Conservation (phyloP, 2,888 invertebrate species). For the Brachyptera putata region DNA sequence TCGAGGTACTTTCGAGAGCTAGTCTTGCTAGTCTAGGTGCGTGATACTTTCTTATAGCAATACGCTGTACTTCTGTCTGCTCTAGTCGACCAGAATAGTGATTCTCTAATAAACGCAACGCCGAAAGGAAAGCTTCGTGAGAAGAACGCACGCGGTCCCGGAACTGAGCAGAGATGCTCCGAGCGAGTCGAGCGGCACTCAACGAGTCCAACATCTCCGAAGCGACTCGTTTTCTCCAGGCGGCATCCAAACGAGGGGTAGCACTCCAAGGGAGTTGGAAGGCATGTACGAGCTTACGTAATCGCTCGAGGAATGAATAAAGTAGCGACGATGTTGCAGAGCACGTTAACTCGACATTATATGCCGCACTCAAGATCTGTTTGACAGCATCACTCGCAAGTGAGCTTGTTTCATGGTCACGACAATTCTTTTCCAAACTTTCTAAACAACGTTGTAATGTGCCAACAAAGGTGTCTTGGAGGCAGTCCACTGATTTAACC, state of each 20-base stretch:
- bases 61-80: conserved; percentile 73
- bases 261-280: conserved; percentile 58
- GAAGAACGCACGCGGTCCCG: conserved; percentile 69
- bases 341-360: conserved; percentile 67
- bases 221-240: conserved; percentile 70
- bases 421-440: conserved; percentile 57
- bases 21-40: conserved; percentile 77
- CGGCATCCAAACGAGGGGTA: conserved; percentile 48
- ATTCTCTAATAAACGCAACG: conserved; percentile 64
- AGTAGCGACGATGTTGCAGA: conserved; percentile 60
- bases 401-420: conserved; percentile 50
- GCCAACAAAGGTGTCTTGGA: conserved; percentile 78
- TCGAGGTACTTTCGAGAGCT: conserved; percentile 77
- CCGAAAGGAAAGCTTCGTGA: conserved; percentile 72
- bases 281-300: conserved; percentile 60
- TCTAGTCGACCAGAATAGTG: conserved; percentile 68
- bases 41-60: conserved; percentile 68
- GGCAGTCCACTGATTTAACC: conserved; percentile 73
- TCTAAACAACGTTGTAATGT: conserved; percentile 72
- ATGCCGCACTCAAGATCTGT: conserved; percentile 63
- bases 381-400: conserved; percentile 69
- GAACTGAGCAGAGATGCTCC: conserved; percentile 67
- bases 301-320: conserved; percentile 59
- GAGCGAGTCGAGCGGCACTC: conserved; percentile 64
- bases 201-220: conserved; percentile 65